These are phyloP conservation scores for Caradrina kadenii DNA, from an alignment of 2,888 invertebrate genomes.

Conservation along the genomic window DNA sequence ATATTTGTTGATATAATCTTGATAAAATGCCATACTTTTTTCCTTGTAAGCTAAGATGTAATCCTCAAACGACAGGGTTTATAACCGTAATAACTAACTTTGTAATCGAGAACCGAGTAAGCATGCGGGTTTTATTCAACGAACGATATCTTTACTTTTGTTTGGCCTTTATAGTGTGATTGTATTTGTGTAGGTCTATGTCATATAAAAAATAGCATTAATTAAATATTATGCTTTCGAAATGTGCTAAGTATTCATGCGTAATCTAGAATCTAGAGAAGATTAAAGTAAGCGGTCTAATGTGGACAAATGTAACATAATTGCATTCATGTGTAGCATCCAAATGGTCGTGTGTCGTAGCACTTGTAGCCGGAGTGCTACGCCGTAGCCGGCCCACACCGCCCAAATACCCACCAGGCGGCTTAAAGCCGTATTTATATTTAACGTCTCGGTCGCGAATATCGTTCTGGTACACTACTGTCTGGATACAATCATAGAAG, in stretches of 20 bases:
- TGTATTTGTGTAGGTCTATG: background rate
- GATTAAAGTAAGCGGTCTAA: conserved; percentile 44
- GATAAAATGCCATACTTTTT: conserved; percentile 23
- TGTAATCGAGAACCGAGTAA: conserved; percentile 60
- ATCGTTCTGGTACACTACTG: conserved; percentile 23
- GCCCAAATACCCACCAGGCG: conserved; percentile 74
- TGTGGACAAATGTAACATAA: conserved; percentile 61
- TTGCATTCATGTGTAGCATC: conserved; percentile 65
- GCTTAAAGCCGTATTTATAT: conserved; percentile 74
- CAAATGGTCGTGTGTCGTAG: conserved; percentile 56
- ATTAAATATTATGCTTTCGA: background rate
- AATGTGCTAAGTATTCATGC: background rate
- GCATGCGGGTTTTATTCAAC: conserved; percentile 62
- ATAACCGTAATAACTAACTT: conserved; percentile 63
- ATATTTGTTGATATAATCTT: conserved; percentile 18
- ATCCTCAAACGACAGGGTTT: conserved; percentile 56
- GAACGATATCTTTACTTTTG: conserved; percentile 36
- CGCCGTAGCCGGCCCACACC: conserved; percentile 58
- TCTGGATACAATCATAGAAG: conserved; percentile 25
- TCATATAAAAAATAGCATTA: too few relatives aligned
- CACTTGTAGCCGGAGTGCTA: conserved; percentile 57
- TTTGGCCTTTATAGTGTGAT: conserved; percentile 11
- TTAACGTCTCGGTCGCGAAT: conserved; percentile 57
- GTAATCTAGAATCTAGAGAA: conserved; percentile 7
- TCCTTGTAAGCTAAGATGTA: conserved; percentile 36